These are phyloP conservation scores for Drosophila barbarae DNA, from an alignment of 2,888 invertebrate species.

Conservation along the genomic window DNA sequence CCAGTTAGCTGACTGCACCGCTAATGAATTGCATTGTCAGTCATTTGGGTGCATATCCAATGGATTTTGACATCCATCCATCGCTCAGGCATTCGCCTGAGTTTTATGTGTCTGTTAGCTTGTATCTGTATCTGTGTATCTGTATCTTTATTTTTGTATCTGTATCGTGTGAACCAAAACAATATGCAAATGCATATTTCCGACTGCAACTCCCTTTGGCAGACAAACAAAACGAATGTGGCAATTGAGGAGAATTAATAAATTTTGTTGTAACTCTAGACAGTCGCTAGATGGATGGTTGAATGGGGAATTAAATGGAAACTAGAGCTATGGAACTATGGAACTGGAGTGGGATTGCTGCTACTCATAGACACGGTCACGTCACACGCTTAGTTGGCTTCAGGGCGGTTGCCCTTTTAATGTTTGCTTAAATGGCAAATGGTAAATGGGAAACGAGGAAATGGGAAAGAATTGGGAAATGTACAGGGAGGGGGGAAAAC, in stretches of 20 bases:
- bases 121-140: slow-evolving; percentile 13
- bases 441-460: slow-evolving; percentile 9
- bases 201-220: slow-evolving; percentile 19
- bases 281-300: slow-evolving; percentile 11
- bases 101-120: slow-evolving; percentile 8
- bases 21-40: slow-evolving; percentile 70
- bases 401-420: slow-evolving; percentile 51
- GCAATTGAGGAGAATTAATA: slow-evolving; percentile 61
- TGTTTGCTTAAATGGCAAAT: slow-evolving; percentile 63
- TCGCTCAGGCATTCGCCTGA: slow-evolving; percentile 21
- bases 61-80: slow-evolving; percentile 48
- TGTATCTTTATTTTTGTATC: slow-evolving; percentile 24
- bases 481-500: background rate
- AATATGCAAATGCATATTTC: slow-evolving; percentile 63
- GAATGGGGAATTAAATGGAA: slow-evolving; percentile 36
- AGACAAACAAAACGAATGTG: slow-evolving; percentile 46
- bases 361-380: slow-evolving; percentile 42
- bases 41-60: slow-evolving; percentile 53
- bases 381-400: slow-evolving; percentile 71
- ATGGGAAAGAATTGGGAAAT: slow-evolving; percentile 28
- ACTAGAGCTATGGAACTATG: slow-evolving; percentile 20
- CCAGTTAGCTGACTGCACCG: slow-evolving; percentile 38
- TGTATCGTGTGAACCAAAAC: slow-evolving; percentile 52
- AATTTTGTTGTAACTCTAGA: slow-evolving; percentile 60
- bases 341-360: slow-evolving; percentile 25